phyloP scores from a whole-genome alignment of 1,140 invertebrate species.

The Chironomus tepperi region DNA sequence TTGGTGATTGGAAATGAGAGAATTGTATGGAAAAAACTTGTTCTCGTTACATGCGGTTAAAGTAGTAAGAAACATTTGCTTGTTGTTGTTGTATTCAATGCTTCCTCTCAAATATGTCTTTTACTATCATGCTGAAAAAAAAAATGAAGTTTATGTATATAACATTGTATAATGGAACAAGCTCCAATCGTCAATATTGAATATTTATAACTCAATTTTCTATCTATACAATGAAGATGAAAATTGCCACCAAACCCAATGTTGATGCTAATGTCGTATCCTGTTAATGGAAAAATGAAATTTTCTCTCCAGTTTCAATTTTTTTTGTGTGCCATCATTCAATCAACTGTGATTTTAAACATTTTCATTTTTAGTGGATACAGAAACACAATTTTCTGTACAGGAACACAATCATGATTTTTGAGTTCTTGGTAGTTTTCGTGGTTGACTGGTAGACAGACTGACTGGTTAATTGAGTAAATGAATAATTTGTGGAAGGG shows the following conservation, averaged over 20 bases:
- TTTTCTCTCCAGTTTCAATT: neutral
- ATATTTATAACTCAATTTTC: conserved; percentile 15
- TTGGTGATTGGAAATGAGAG: neutral
- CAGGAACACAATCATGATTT: too few relatives aligned
- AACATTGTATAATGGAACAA: neutral
- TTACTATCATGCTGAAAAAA: neutral
- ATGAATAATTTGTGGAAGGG: too few relatives aligned
- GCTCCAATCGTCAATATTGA: neutral
- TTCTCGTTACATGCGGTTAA: too few relatives aligned
- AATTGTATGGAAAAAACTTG: neutral
- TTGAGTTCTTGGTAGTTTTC: too few relatives aligned
- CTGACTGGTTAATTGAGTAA: too few relatives aligned
- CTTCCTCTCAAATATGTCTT: neutral
- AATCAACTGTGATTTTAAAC: too few relatives aligned
- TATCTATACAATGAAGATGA: neutral
- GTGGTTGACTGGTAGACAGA: too few relatives aligned
- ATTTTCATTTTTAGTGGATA: too few relatives aligned
- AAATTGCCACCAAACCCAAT: neutral
- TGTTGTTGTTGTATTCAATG: neutral
- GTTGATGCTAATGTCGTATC: neutral
- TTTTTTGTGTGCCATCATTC: neutral
- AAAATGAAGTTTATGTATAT: neutral
- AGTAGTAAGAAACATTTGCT: neutral
- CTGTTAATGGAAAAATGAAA: conserved; percentile 13
- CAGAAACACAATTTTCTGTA: too few relatives aligned